Conservation (phyloP, 2,113 vertebrate genomes). For the Lichenostomus cassidix region DNA sequence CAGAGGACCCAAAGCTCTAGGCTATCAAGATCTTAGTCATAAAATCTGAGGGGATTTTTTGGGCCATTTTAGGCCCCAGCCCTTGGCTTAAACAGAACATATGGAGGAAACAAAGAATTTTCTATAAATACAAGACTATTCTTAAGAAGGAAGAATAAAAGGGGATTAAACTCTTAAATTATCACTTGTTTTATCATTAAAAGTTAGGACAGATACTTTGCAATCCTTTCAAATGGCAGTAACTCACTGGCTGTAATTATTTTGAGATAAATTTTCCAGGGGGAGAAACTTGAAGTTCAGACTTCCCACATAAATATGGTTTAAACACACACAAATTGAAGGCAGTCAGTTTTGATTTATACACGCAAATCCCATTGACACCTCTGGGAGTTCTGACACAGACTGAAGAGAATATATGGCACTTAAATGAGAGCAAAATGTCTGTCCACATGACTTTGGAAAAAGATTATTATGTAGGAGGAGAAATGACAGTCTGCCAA, state of each 20-base stretch:
- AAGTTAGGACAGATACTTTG: neutral
- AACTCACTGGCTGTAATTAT: neutral
- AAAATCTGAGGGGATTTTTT: neutral
- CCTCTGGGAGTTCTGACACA: conserved; percentile 52
- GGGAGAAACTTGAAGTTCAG: neutral
- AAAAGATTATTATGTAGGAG: conserved; percentile 33
- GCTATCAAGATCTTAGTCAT: neutral
- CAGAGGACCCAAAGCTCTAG: neutral
- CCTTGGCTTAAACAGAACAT: neutral
- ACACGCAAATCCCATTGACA: conserved; percentile 6
- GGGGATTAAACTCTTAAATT: neutral
- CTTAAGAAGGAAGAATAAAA: neutral
- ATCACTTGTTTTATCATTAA: neutral
- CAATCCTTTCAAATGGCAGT: neutral
- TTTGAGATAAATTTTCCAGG: neutral
- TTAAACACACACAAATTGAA: neutral
- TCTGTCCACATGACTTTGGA: conserved; percentile 31
- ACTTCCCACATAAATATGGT: neutral
- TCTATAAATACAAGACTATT: neutral
- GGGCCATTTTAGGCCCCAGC: neutral
- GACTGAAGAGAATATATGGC: neutral
- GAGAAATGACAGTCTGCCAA: conserved; percentile 28
- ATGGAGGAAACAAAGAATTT: neutral
- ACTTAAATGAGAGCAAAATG: conserved; percentile 37
- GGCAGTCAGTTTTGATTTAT: conserved; percentile 34